Base-by-base conservation (phyloP, 2,113 vertebrate genomes). In the Dromas ardeola region DNA sequence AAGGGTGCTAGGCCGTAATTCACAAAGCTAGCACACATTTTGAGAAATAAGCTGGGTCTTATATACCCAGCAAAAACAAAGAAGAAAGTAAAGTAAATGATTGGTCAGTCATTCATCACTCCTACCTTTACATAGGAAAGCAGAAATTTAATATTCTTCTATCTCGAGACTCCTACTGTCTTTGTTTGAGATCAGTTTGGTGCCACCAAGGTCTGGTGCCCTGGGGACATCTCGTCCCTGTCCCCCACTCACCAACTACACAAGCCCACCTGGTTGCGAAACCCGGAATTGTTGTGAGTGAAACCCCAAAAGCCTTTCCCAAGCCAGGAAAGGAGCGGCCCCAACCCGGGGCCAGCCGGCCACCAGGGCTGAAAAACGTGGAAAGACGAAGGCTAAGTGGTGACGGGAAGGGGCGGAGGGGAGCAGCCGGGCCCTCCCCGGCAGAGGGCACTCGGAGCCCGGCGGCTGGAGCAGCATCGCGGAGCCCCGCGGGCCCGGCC, bases 391-490 rank as follows among this genome's bases (percentile, higher is more conserved):
- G 18, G 17, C 7, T 11, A 15, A 13, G 22, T 10, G 16, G 29
- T 19, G 50, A 15, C 7, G 21, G 53, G 43, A 25, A 20, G 13
- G 22, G 29, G n/a, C 2, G 47, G 25, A 9, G 26, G 49, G 30
- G 12, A 36, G 43, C 27, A 5, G 59, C 4, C 13, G 26, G 13
- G 21, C 40, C 23, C 42, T 86, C 8, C 81, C 97, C 97, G 92
- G 91, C 93, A 97, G 97, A 93, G 97, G 97, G 96, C 95, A 93
- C 94, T 93, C 97, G 76, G 96, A 96, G 94, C 93, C 77, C 88
- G 87, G 62, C 59, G 74, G 34, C 56, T 15, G 34, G 32, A 59
- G 56, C 56, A 23, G 34, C 34, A 13, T 4, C 56, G 56, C 56
- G 34, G 34, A n/a, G 56, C 45, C 23, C 14, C 45, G 5, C 3